Evolutionary conservation across 2,888 invertebrate species (phyloP), one percentile per base, ranked within the genome.

Genomic region (Clivina fossor): DNA sequence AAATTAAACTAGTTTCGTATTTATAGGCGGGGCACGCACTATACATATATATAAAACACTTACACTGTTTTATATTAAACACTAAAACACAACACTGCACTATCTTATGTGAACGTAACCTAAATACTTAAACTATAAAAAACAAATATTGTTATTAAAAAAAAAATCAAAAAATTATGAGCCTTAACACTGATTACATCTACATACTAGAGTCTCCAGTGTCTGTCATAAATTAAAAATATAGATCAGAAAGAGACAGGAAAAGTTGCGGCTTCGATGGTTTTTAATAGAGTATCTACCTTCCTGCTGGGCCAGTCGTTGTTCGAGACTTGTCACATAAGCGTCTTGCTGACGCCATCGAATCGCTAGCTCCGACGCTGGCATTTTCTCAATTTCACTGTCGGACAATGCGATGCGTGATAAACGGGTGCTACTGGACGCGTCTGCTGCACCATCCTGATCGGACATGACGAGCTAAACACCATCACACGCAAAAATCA

Each of bases 331-430:
- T 72, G 85, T 83, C 76, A 88, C 80, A 78, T 86, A 88, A 71
- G 79, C 80, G 76, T 88, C 87, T 81, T 88, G 87, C 73, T 81
- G 81, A 74, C 78, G 80, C 88, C 88, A 88, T 69, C 83, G 81
- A 72, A 80, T 77, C 66, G 81, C 79, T 72, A 86, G 80, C 67
- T 86, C 83, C 64, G 83, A 81, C 68, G 79, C 78, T 64, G 80
- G 79, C 63, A 84, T 77, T 67, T 77, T 77, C 68, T 83, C 81
- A 70, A 85, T 74, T 69, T 86, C 85, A 65, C 80, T 78, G 61
- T 84, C 80, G 66, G 80, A 78, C 72, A 86, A 76, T 67, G 80
- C 76, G 70, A 85, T 78, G 64, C 83, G 80, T 65, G 79, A 76
- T 30, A 74, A 68, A 65, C 77, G 76, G 62, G 80, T 76, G 74